Base-by-base conservation (phyloP, 37 sponge, comb jelly and placozoan species). In the Aphrocallistes beatrix region DNA sequence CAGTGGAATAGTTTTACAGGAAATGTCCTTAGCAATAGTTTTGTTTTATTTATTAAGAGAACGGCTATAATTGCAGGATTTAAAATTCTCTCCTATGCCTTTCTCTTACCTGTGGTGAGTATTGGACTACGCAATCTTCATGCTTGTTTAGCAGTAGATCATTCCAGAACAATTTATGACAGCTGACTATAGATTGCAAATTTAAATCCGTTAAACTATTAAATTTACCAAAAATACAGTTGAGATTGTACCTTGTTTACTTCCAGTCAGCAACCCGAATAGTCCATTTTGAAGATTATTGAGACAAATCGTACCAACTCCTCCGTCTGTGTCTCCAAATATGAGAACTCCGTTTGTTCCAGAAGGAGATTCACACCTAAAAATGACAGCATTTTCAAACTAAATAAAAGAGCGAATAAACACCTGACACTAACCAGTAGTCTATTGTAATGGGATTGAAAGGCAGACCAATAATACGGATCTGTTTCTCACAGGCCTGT, bases 291-390 rank as follows among this genome's bases (percentile, higher is more conserved):
- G 87, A 38, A 85, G 32, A 19, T 37, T 84, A 32, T 34, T 38
- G 81, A 94, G 90, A 48, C 91, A 84, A 36, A 91, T 39, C 38
- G 84, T 81, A 36, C 51, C 81, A 0, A 92, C 88, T 0, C 92
- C 89, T 40, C 97, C 97, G 39, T 87, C 93, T 1, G 91, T 86
- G 88, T 96, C 97, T 21, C 97, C 97, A 30, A 92, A 82, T 37
- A 93, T 88, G 82, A 96, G 88, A 0, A 96, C 84, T 16, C 91
- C 88, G 37, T 89, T 85, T 84, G 10, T 3, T 32, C 75, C 75
- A 28, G 75, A 60, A 3, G 75, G 75, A 60, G 75, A 21, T 3
- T 60, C 75, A 28, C 75, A 60, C 75, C 75, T 60, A 60, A 13
- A 42, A 16, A 42, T 13, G 6, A 42, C 13, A 42, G 6, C 13